Conservation (phyloP, 2,113 vertebrate genomes). For the Myanophis thanlyinensis region DNA sequence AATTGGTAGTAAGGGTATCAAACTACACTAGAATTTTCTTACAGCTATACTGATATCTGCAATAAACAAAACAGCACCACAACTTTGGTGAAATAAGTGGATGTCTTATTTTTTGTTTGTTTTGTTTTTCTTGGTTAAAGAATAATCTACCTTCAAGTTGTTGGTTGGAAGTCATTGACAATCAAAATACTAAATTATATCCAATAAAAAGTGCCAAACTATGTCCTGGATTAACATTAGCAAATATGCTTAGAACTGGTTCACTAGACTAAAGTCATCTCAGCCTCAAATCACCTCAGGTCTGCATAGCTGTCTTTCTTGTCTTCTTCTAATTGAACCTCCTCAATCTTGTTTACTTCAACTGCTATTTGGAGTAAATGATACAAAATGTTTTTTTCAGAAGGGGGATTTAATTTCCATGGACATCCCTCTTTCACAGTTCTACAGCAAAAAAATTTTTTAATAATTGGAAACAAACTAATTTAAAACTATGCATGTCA, state of each 20-base stretch:
- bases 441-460: neutral
- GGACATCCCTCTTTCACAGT: neutral
- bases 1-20: slow-evolving; percentile 5
- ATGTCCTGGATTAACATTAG: neutral
- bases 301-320: neutral
- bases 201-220: neutral
- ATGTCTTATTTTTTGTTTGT: neutral
- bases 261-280: neutral
- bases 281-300: neutral
- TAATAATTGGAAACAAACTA: neutral
- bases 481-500: neutral
- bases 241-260: neutral
- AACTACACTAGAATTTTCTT: neutral
- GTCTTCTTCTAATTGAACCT: neutral
- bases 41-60: neutral
- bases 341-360: neutral
- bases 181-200: neutral
- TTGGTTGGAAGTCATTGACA: slow-evolving; percentile 50
- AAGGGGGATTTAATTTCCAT: neutral
- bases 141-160: slow-evolving; percentile 58
- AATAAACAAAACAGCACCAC: neutral
- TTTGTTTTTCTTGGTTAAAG: neutral
- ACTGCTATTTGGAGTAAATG: neutral
- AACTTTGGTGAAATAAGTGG: neutral
- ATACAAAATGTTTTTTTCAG: neutral